These are phyloP conservation scores for Tamandua tetradactyla DNA, from an alignment of 2,797 vertebrate genomes.

Conservation along the genomic window DNA sequence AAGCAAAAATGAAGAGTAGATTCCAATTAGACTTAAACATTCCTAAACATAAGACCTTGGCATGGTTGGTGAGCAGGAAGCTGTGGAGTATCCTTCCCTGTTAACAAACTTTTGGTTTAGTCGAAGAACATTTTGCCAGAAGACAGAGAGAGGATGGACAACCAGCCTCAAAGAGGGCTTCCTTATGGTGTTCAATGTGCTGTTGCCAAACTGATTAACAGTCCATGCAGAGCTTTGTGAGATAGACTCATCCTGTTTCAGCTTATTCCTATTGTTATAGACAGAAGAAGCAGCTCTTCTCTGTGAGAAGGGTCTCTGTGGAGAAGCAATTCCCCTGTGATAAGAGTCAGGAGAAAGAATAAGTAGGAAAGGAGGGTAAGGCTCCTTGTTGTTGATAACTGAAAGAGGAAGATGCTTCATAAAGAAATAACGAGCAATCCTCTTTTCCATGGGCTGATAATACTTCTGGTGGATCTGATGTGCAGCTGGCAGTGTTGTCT, in stretches of 20 bases:
- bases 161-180: no score
- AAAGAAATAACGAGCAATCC: not conserved
- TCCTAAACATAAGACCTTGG: not conserved
- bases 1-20: not conserved
- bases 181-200: rapidly evolving
- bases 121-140: not conserved
- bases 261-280: not conserved
- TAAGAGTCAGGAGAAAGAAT: constrained; percentile 22
- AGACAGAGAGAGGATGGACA: not conserved
- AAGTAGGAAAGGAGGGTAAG: not conserved
- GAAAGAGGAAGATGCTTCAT: not conserved
- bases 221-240: not conserved
- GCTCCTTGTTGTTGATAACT: not conserved
- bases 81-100: not conserved
- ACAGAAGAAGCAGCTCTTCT: not conserved
- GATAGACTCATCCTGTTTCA: not conserved
- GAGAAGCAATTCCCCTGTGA: constrained; percentile 1
- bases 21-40: not conserved
- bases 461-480: not conserved
- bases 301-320: not conserved
- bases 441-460: not conserved
- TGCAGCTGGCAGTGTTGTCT: not conserved
- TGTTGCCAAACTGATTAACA: not conserved
- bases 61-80: not conserved
- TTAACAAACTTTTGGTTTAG: not conserved